phyloP scores from a whole-genome alignment of 2,797 vertebrate genomes.

The Pseudopleuronectes americanus region DNA sequence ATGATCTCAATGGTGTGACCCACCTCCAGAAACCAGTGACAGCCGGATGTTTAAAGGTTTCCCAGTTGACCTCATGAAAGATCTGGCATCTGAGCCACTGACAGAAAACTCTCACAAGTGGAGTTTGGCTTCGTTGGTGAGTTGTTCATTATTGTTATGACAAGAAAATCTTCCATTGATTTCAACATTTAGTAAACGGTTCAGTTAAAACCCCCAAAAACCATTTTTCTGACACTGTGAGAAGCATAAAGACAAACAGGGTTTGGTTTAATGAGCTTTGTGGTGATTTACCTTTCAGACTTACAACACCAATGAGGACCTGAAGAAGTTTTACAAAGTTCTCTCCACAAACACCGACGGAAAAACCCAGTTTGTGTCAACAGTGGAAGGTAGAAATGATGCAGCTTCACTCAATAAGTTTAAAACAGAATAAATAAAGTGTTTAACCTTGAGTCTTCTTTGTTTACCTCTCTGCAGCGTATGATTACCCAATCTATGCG shows the following conservation, averaged over 20 bases:
- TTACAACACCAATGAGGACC: slow-evolving; percentile 82
- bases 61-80: slow-evolving; percentile 83
- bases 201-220: too few species aligned
- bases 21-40: slow-evolving; percentile 72
- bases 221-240: not conserved
- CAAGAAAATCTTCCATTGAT: too few species aligned
- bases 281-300: slow-evolving; percentile 76
- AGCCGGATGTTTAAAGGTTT: slow-evolving; percentile 89
- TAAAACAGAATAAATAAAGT: not conserved
- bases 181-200: not conserved
- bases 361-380: slow-evolving; percentile 89
- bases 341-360: slow-evolving; percentile 89
- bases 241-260: not conserved
- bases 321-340: slow-evolving; percentile 89
- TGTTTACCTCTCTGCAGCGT: slow-evolving; percentile 74
- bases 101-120: slow-evolving; percentile 90
- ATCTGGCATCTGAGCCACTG: slow-evolving; percentile 83
- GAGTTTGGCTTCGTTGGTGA: slow-evolving; percentile 88
- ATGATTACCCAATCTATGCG: slow-evolving; percentile 89
- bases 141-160: not conserved
- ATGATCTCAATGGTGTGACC: not conserved
- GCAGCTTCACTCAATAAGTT: not conserved
- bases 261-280: not conserved
- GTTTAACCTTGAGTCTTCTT: not conserved
- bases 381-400: slow-evolving; percentile 88